phyloP scores from a whole-genome alignment of 2,888 invertebrate species.

The Muschampia plurimacula region DNA sequence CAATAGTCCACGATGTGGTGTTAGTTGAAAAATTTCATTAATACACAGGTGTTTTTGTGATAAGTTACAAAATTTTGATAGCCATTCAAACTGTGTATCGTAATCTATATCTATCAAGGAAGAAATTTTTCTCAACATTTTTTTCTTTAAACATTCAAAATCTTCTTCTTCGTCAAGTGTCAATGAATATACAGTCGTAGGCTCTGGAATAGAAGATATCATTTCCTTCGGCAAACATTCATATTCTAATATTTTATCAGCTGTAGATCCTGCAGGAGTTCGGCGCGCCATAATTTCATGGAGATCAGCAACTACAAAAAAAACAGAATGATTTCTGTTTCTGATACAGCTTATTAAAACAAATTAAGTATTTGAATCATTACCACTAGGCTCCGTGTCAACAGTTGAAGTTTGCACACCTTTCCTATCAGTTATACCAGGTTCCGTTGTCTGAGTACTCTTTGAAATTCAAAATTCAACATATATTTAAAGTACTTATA shows the following conservation, averaged over 20 bases:
- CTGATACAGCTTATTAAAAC: neutral
- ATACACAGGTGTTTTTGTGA: conserved; percentile 53
- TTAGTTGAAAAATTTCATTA: conserved; percentile 72
- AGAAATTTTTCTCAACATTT: conserved; percentile 58
- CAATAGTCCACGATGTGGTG: conserved; percentile 79
- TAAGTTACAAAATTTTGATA: conserved; percentile 61
- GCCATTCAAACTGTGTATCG: conserved; percentile 65
- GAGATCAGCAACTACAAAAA: conserved; percentile 50
- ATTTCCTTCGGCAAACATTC: conserved; percentile 41
- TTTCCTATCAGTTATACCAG: conserved; percentile 6
- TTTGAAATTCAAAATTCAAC: neutral
- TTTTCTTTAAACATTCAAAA: conserved; percentile 50
- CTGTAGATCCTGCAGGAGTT: conserved; percentile 45
- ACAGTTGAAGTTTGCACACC: conserved; percentile 45
- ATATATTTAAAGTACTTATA: neutral
- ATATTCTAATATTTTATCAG: conserved; percentile 45
- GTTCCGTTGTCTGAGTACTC: conserved; percentile 1
- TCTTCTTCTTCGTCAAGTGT: conserved; percentile 47
- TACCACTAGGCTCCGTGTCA: conserved; percentile 52
- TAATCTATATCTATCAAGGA: conserved; percentile 66
- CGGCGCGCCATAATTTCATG: conserved; percentile 49
- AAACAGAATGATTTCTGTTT: neutral
- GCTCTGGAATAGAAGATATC: conserved; percentile 37
- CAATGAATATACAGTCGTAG: conserved; percentile 42
- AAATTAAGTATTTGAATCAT: conserved; percentile 25